Evolutionary conservation across 2,797 vertebrate genomes (phyloP), one percentile per base, ranked within the genome.

Genomic region (Hydrocynus forskahlii): DNA sequence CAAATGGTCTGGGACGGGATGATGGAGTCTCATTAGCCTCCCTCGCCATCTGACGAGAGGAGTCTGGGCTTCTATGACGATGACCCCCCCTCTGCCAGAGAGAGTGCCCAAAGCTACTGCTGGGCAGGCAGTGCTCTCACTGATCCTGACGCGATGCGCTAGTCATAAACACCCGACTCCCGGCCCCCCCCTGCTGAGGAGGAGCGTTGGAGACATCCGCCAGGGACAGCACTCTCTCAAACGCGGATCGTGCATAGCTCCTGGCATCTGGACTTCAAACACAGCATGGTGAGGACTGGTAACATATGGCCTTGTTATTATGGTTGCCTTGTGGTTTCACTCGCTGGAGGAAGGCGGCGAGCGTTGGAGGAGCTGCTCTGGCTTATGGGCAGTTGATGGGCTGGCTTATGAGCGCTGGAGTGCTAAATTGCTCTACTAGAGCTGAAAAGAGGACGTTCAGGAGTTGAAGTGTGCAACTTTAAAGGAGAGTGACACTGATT

Each of bases 241-340:
- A 91, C 85, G 86, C 86, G 89, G 84, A 83, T 84, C 82, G 87
- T n/a, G 84, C 89, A 79, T 89, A 87, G 82, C 78, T 88, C 84
- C 76, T 84, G 89, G 86, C 91, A 92, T 91, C 92, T 92, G 90
- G 88, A 86, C 91, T 90, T 89, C 90, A 88, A 87, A 89, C 50
- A 85, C 64, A 74, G 88, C 80, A 78, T 80, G 85, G 87, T 82
- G 85, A 86, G 64, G 86, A 87, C 72, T 88, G 68, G 79, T 82
- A 90, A 89, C 91, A 90, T 91, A 91, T 88, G 89, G 86, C 10
- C 52, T 76, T 78, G 84, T 87, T 87, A 87, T 84, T 87, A 80
- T 82, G 70, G 64, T 64, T 72, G 73, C 83, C 86, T 78, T 55
- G 50, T 78, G 76, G 70, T 67, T 67, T 16, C 14, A n/a, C 62